phyloP scores from a whole-genome alignment of 2,113 vertebrate genomes.

The Camelus bactrianus region DNA sequence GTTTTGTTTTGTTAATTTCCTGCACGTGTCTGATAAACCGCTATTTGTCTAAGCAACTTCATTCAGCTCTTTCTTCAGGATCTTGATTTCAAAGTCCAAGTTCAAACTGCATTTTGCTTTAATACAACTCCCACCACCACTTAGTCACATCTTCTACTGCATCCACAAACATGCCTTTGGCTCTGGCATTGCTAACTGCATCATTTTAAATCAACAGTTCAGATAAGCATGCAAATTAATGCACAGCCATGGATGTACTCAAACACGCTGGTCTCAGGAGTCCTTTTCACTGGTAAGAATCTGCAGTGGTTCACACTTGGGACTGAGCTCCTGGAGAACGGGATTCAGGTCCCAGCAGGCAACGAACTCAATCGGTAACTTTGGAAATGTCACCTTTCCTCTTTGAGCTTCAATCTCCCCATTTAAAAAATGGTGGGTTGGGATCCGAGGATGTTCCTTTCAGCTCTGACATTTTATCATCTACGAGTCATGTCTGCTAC shows the following conservation, averaged over 20 bases:
- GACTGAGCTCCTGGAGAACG: background rate
- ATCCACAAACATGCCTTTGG: background rate
- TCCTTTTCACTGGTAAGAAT: background rate
- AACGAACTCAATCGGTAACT: background rate
- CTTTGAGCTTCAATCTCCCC: background rate
- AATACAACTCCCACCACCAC: background rate
- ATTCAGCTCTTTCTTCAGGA: background rate
- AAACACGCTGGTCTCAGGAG: background rate
- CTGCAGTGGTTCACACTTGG: background rate
- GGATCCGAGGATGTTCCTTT: background rate
- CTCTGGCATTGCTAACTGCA: background rate
- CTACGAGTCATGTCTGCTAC: background rate
- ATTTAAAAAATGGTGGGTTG: slow-evolving; percentile 19
- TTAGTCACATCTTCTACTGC: background rate
- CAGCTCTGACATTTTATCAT: slow-evolving; percentile 9
- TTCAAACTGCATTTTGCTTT: background rate
- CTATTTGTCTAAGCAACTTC: background rate
- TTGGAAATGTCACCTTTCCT: slow-evolving; percentile 34
- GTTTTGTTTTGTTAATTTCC: background rate
- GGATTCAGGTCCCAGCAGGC: background rate
- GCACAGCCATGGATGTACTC: fast-evolving
- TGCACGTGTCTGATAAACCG: background rate
- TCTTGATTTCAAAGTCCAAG: background rate
- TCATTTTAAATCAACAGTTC: background rate
- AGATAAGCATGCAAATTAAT: background rate